A percentile compares a stretch with the other conserved stretches of the same genome.
These are phyloP conservation scores for Drosophila trapezifrons DNA, from an alignment of 1,140 invertebrate species.

Conservation along the genomic window DNA sequence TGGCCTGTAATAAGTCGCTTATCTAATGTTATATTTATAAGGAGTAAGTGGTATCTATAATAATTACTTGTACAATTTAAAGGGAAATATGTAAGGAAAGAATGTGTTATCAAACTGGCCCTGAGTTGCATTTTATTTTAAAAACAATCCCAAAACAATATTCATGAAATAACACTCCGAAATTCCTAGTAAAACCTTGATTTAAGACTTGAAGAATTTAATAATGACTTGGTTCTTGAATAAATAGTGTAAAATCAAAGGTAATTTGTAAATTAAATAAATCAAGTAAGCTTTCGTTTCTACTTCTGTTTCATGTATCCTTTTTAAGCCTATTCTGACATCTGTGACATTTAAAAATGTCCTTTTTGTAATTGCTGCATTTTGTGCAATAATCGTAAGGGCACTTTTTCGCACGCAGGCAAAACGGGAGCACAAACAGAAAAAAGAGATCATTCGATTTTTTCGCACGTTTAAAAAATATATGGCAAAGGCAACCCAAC, in stretches of 20 bases:
- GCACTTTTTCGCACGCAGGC: constrained; percentile 6
- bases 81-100: not conserved
- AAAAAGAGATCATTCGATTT: constrained; percentile 7
- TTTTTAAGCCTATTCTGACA: not conserved
- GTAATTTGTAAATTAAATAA: too few species aligned
- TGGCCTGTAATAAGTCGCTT: too few species aligned
- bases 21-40: not conserved
- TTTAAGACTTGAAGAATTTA: too few species aligned
- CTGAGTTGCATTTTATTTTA: too few species aligned
- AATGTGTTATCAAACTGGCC: too few species aligned
- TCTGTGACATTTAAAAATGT: not conserved
- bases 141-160: too few species aligned
- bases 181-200: too few species aligned
- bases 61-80: too few species aligned
- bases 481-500: constrained; percentile 37
- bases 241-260: too few species aligned
- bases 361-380: constrained; percentile 10
- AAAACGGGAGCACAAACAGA: constrained; percentile 10
- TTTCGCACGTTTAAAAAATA: constrained; percentile 44
- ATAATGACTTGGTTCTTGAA: too few species aligned
- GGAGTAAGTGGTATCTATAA: not conserved
- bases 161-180: too few species aligned
- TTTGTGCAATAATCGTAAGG: constrained; percentile 3
- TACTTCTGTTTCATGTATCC: not conserved
- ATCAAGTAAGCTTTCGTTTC: too few species aligned